These are phyloP conservation scores for Macrotrachela quadricornifera DNA, from an alignment of 1,140 invertebrate genomes.

Conservation along the genomic window DNA sequence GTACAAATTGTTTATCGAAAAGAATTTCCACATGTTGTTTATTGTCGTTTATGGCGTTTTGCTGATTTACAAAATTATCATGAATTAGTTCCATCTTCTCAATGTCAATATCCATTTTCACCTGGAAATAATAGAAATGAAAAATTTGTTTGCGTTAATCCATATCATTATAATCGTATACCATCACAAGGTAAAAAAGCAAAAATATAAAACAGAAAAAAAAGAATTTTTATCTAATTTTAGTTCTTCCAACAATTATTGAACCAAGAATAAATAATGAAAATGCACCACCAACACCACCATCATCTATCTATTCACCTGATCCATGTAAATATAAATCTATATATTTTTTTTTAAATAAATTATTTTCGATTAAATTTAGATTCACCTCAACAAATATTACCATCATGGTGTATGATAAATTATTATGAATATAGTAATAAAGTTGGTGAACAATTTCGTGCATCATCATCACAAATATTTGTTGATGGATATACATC, in stretches of 20 bases:
- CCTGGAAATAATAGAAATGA: constrained; percentile 45
- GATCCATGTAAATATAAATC: not conserved
- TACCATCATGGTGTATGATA: constrained; percentile 57
- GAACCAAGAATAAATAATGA: constrained; percentile 74
- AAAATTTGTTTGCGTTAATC: constrained; percentile 93
- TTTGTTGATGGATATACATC: constrained; percentile 91
- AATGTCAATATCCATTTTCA: constrained; percentile 71
- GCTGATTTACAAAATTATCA: constrained; percentile 90
- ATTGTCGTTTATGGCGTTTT: constrained; percentile 93
- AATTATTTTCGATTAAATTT: too few species aligned
- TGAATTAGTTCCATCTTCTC: constrained; percentile 74
- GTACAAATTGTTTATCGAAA: constrained; percentile 74
- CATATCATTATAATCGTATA: constrained; percentile 76
- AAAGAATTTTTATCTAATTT: constrained; percentile 12
- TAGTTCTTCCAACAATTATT: constrained; percentile 74
- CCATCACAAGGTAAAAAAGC: constrained; percentile 31
- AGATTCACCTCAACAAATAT: too few species aligned
- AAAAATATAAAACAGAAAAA: not conserved
- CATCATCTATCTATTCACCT: constrained; percentile 23
- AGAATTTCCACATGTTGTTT: constrained; percentile 87
- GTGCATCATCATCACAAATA: constrained; percentile 66
- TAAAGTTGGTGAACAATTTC: constrained; percentile 77
- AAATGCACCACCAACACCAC: constrained; percentile 57
- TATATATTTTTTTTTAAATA: too few species aligned
- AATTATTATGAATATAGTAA: constrained; percentile 89